These are phyloP conservation scores for Drosophila auraria DNA, from an alignment of 1,140 invertebrate species.

Conservation along the genomic window DNA sequence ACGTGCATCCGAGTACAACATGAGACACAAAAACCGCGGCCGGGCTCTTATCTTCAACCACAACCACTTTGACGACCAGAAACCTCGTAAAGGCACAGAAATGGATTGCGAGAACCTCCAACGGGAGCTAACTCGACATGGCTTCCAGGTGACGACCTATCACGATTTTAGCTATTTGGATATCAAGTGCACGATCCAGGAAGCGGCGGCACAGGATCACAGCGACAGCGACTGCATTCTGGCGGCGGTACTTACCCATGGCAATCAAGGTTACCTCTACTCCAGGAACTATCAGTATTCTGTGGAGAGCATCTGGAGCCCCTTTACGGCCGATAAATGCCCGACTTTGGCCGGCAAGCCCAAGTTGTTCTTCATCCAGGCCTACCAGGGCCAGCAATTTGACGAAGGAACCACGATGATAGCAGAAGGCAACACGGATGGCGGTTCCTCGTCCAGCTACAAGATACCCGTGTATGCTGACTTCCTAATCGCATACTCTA, in stretches of 20 bases:
- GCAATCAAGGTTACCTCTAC: constrained; percentile 95
- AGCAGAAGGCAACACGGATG: constrained; percentile 89
- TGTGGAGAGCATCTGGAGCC: constrained; percentile 92
- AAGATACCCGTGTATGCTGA: constrained; percentile 97
- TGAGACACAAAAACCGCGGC: constrained; percentile 93
- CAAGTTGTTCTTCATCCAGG: constrained; percentile 96
- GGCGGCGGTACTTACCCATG: constrained; percentile 95
- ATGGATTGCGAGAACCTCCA: constrained; percentile 90
- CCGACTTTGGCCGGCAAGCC: constrained; percentile 95
- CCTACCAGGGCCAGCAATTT: constrained; percentile 94
- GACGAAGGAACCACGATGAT: constrained; percentile 89
- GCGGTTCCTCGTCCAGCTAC: constrained; percentile 87
- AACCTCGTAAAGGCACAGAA: constrained; percentile 90
- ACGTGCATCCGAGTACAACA: constrained; percentile 92
- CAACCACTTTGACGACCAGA: constrained; percentile 90
- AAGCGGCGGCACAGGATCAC: constrained; percentile 90
- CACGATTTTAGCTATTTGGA: constrained; percentile 88
- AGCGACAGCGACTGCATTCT: constrained; percentile 91
- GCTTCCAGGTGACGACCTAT: constrained; percentile 90
- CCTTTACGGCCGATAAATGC: constrained; percentile 95
- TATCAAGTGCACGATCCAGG: constrained; percentile 88
- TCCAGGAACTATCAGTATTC: constrained; percentile 94
- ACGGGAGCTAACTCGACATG: constrained; percentile 88
- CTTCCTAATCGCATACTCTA: constrained; percentile 97
- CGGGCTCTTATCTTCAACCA: constrained; percentile 96